Conservation (phyloP, 2,888 invertebrate species). For the Caenorhabditis sinica region DNA sequence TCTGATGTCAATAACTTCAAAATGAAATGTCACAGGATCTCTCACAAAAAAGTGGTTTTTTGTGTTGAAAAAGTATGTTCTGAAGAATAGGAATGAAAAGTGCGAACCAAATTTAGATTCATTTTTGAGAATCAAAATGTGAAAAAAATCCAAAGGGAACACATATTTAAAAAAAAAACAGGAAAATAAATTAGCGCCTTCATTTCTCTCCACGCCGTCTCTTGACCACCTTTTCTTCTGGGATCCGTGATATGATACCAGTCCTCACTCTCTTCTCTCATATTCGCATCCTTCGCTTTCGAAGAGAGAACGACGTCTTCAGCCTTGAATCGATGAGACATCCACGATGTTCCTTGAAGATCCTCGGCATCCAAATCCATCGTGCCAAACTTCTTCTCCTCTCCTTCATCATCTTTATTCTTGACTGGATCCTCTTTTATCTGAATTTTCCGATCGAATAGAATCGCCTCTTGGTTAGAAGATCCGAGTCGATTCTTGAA, state of each 20-base stretch:
- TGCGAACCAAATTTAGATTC: not conserved
- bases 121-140: slow-evolving; percentile 11
- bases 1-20: too few species aligned
- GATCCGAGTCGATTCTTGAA: slow-evolving; percentile 87
- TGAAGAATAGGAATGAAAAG: not conserved
- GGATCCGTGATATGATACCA: slow-evolving; percentile 98
- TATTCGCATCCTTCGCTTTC: slow-evolving; percentile 86
- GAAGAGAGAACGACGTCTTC: slow-evolving; percentile 77
- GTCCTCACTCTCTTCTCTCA: slow-evolving; percentile 90
- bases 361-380: slow-evolving; percentile 84
- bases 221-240: slow-evolving; percentile 94
- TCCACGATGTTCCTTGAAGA: slow-evolving; percentile 75
- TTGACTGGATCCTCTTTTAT: slow-evolving; percentile 61
- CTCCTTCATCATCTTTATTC: slow-evolving; percentile 63
- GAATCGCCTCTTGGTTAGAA: slow-evolving; percentile 84
- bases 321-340: slow-evolving; percentile 78
- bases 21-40: slow-evolving; percentile 3
- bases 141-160: too few species aligned
- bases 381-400: slow-evolving; percentile 81
- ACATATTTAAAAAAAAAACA: not conserved
- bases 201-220: slow-evolving; percentile 88
- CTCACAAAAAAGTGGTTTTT: slow-evolving; percentile 6
- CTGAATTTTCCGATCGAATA: slow-evolving; percentile 83
- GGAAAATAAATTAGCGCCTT: not conserved
- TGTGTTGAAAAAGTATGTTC: slow-evolving; percentile 25